Percentiles rank a stretch among this genome's conserved stretches.
phyloP scores from a whole-genome alignment of 2,888 invertebrate species.

The Criorhina ranunculi region DNA sequence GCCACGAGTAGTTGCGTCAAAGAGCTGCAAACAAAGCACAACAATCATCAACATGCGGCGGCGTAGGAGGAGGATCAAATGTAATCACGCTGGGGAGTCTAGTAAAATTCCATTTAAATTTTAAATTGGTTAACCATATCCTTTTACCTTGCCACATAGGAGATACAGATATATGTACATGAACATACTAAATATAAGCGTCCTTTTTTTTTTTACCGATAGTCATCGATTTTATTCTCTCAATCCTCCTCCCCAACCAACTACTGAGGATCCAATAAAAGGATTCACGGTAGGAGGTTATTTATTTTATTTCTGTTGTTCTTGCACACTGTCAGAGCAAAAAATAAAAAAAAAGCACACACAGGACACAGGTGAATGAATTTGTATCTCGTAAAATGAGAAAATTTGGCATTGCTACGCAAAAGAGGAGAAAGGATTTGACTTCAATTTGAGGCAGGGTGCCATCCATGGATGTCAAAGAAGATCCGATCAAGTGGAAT shows the following conservation, averaged over 20 bases:
- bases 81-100: slow-evolving; percentile 26
- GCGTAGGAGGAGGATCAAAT: neutral
- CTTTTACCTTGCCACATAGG: neutral
- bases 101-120: slow-evolving; percentile 61
- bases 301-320: slow-evolving; percentile 60
- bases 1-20: slow-evolving; percentile 1
- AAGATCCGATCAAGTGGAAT: slow-evolving; percentile 47
- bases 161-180: neutral
- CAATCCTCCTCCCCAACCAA: too few species aligned
- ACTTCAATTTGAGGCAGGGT: slow-evolving; percentile 29
- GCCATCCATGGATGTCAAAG: slow-evolving; percentile 42
- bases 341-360: neutral
- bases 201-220: slow-evolving; percentile 15
- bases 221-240: slow-evolving; percentile 67
- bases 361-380: slow-evolving; percentile 50
- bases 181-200: slow-evolving; percentile 23
- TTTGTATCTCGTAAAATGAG: slow-evolving; percentile 36
- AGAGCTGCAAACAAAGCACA: slow-evolving; percentile 1
- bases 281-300: slow-evolving; percentile 34
- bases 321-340: neutral
- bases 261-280: slow-evolving; percentile 15
- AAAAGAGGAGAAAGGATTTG: slow-evolving; percentile 31
- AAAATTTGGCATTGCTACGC: neutral
- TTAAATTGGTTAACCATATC: slow-evolving; percentile 67
- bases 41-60: neutral